Conservation (phyloP, 1,140 invertebrate species). For the Eurosta solidaginis region DNA sequence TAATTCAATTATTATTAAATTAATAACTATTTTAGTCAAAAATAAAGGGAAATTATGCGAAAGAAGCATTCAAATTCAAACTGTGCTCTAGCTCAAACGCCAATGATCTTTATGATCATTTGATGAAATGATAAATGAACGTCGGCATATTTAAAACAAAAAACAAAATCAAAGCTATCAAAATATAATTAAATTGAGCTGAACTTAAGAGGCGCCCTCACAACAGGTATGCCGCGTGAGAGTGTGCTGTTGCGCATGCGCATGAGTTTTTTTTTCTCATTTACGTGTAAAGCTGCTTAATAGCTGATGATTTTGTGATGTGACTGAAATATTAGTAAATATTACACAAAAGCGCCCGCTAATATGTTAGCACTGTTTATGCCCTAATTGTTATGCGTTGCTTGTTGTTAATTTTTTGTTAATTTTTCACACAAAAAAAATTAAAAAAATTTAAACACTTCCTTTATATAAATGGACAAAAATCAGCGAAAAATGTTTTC, state of each 20-base stretch:
- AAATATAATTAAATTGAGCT: constrained; percentile 11
- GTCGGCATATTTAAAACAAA: no score
- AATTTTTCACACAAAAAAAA: neutral
- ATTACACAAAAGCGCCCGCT: no score
- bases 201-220: neutral
- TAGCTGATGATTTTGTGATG: no score
- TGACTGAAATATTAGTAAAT: no score
- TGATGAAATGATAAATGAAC: neutral
- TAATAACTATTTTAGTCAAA: neutral
- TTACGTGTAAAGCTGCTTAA: no score
- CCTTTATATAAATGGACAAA: no score
- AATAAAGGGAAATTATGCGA: no score
- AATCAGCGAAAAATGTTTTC: no score
- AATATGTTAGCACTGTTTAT: neutral
- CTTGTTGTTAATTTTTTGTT: constrained; percentile 2
- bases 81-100: neutral
- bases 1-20: neutral
- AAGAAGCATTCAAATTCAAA: neutral
- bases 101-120: neutral
- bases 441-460: neutral
- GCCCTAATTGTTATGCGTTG: constrained; percentile 27
- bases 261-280: no score
- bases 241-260: no score
- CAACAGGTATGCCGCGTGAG: neutral
- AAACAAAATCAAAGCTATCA: neutral